A percentile compares a stretch with the other conserved stretches of the same genome.
Evolutionary conservation across 2,113 vertebrate genomes (phyloP).

Genomic region (Chrysemys picta): DNA sequence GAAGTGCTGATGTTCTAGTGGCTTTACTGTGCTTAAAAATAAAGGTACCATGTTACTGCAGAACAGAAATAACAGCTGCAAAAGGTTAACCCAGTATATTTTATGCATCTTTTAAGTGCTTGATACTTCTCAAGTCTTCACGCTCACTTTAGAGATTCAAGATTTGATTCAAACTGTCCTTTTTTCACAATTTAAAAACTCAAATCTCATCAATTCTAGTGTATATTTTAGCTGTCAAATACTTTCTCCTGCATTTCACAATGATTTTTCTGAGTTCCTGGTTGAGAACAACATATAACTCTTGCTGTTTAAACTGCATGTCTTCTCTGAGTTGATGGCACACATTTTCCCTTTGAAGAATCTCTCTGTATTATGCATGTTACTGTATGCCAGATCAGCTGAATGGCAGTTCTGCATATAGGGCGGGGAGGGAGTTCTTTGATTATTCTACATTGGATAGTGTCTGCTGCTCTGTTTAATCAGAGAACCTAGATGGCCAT

Average conservation of each 20-base stretch:
- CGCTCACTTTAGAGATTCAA: neutral
- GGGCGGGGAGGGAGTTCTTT: neutral
- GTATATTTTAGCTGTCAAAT: constrained; percentile 10
- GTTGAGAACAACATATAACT: neutral
- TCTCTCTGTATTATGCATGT: neutral
- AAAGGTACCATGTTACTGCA: neutral
- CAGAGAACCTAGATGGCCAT: neutral
- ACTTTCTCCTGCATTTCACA: constrained; percentile 15
- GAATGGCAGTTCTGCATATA: neutral
- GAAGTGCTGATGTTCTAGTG: rapidly evolving
- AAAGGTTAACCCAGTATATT: neutral
- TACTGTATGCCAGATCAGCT: neutral
- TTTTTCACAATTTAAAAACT: neutral
- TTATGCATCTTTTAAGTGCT: neutral
- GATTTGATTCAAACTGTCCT: neutral
- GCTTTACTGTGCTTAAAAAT: neutral
- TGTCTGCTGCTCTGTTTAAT: no score
- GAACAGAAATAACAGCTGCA: neutral
- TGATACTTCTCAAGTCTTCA: neutral
- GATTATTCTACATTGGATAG: rapidly evolving
- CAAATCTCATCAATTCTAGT: constrained; percentile 35
- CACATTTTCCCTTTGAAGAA: neutral
- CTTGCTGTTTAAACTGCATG: neutral
- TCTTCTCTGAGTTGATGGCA: neutral
- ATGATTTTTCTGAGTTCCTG: constrained; percentile 48